Percentiles rank a stretch among this genome's conserved stretches.
Evolutionary conservation across 92 coral and sea anemone species (phyloP).

Genomic region (Muricea muricata): DNA sequence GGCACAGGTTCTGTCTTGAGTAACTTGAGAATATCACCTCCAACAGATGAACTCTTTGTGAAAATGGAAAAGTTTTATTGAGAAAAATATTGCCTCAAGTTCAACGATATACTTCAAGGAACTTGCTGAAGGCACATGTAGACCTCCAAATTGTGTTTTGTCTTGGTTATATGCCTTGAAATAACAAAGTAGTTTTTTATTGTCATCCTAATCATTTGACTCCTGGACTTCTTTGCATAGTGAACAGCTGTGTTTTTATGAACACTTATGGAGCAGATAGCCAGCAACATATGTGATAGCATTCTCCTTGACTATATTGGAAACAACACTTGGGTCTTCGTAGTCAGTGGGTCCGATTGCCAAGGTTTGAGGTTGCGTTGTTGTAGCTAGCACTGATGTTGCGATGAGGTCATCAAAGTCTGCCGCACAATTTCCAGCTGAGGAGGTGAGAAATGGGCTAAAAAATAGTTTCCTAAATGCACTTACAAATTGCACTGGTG

Average conservation of each 20-base stretch:
- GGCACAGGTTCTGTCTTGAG: neutral
- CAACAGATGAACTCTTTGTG: constrained; percentile 15
- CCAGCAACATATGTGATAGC: constrained; percentile 25
- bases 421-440: constrained; percentile 39
- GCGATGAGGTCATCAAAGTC: constrained; percentile 24
- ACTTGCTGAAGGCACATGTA: neutral
- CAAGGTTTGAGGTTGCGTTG: neutral
- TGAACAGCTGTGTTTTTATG: neutral
- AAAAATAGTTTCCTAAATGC: constrained; percentile 42
- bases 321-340: neutral
- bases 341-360: constrained; percentile 22
- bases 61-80: constrained; percentile 3
- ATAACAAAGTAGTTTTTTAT: constrained; percentile 4
- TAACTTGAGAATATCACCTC: neutral
- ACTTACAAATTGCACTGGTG: constrained; percentile 9
- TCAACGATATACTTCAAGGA: neutral
- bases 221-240: neutral
- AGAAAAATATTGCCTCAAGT: constrained; percentile 4
- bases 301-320: constrained; percentile 8
- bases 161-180: constrained; percentile 24
- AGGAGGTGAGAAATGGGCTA: constrained; percentile 19
- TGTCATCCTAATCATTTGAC: neutral
- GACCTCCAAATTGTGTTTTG: neutral
- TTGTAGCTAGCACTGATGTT: neutral
- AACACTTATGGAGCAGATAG: constrained; percentile 12